Evolutionary conservation across 2,888 invertebrate species (phyloP), one percentile per base, ranked within the genome.

Genomic region (Cryptus armator): DNA sequence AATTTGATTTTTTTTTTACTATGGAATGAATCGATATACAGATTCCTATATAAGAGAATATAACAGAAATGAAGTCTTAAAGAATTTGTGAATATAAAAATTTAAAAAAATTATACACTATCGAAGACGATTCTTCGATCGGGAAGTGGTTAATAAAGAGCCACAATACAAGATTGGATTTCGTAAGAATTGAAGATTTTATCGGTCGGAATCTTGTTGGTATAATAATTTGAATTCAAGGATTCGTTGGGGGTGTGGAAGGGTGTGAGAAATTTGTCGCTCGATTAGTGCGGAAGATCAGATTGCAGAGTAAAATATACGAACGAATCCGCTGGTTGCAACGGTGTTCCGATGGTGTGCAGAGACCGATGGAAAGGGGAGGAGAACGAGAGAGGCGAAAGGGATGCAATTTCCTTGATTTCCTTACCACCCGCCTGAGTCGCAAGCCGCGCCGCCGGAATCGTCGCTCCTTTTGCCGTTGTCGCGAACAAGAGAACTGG

Each of bases 341-440:
- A 1, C 7, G 51, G 16, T 53, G 64, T 24, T 71, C 19, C 51
- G 71, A 53, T 43, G 64, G 64, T 67, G 59, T 67, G 72, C 68
- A 9, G 51, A 44, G 16, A 68, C 62, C n/a, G 66, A 44, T 46
- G 29, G 43, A 70, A 37, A 32, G 19, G 24, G 77, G 71, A 44
- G 53, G 51, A 62, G 51, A 29, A 51, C 43, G 76, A 76, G 70
- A 51, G 56, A 43, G 46, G 67, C 72, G 64, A n/a, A n/a, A 46
- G 7, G 19, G 46, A 14, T 46, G 74, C 62, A 46, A 74, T 32
- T 74, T 74, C 51, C 74, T 62, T 79, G 79, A 83, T 79, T 83
- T 78, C 19, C 74, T 62, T 51, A 67, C 59, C 46, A 9, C 56
- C 70, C 51, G 51, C 32, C 53, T 3, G 24, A 24, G 24, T 48